Conservation (phyloP, 2,888 invertebrate species). For the Philonicus albiceps region DNA sequence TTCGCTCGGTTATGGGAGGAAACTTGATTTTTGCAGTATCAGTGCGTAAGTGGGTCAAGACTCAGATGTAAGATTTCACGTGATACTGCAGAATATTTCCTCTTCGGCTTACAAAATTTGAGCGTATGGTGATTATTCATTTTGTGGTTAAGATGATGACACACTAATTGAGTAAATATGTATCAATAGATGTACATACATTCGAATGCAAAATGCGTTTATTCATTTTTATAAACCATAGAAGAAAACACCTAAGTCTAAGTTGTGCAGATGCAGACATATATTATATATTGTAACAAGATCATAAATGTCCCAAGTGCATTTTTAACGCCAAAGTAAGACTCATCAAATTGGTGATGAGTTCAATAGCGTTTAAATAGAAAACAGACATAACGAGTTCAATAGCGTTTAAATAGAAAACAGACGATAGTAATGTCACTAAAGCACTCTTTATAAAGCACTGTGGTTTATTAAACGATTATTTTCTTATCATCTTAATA, state of each 20-base stretch:
- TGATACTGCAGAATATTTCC: conserved; percentile 2
- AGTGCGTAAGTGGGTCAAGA: conserved; percentile 38
- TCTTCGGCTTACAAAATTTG: background rate
- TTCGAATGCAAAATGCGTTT: background rate
- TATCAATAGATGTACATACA: background rate
- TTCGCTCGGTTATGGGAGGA: conserved; percentile 26
- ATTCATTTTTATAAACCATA: background rate
- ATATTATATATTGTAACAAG: too few relatives aligned
- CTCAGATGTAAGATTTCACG: background rate
- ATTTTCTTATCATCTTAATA: background rate
- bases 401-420: too few relatives aligned
- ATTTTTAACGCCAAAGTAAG: too few relatives aligned
- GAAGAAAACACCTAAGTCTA: background rate
- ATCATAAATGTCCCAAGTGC: too few relatives aligned
- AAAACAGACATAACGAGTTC: too few relatives aligned
- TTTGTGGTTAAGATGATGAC: background rate
- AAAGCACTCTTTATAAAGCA: too few relatives aligned
- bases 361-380: too few relatives aligned
- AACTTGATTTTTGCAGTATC: conserved; percentile 14
- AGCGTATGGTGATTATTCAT: background rate
- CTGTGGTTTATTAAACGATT: background rate
- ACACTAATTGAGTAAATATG: background rate
- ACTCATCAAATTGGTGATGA: too few relatives aligned
- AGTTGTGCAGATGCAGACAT: background rate
- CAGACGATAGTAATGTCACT: too few relatives aligned